Evolutionary conservation across 2,113 vertebrate genomes (phyloP), one percentile per base, ranked within the genome.

Genomic region (Amia ocellicauda): DNA sequence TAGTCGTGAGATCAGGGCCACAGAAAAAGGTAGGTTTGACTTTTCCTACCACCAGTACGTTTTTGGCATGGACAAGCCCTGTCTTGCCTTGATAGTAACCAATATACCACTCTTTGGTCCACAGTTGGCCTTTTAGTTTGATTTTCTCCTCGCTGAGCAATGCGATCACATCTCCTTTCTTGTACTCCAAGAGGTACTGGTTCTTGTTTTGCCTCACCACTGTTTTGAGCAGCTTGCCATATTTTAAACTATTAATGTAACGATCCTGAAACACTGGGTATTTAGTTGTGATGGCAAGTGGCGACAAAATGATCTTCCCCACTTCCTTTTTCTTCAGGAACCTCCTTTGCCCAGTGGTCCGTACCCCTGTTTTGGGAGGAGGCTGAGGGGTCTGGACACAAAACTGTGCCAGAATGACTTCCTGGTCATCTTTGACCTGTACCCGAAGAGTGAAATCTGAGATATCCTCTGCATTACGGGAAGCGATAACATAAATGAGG

Each of bases 71-170:
- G 58, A 99, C 92, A 0, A 99, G 87, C 14, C 96, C 97, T 5
- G 94, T 74, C 66, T 81, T 91, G 7, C 97, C 95, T 76, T 95
- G 94, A 80, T 94, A 95, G 80, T 93, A 98, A 62, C 93, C 95
- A 3, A 96, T 92, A 67, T 96, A 97, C 97, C 97, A 99, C 71
- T 99, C 96, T 70, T 99, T 98, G 49, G 92, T 98, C 94, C 97
- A 96, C 63, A 99, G 78, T 67, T 98, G 94, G 0, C 97, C 97
- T 69, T 92, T 94, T 19, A 99, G 82, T 65, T 86, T 89, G 70
- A 99, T 87, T 77, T 92, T 96, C 83, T 99, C 96, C 68, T 98
- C 95, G 42, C 92, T 98, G 57, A 99, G 76, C 60, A 99, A 83
- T 3, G 93, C 93, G 0, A 99, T 69, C 60, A 89, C 75, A 0